Percentiles rank a stretch among this genome's conserved stretches.
Conservation (phyloP, 2,113 vertebrate species). For the Apeltes quadracus region DNA sequence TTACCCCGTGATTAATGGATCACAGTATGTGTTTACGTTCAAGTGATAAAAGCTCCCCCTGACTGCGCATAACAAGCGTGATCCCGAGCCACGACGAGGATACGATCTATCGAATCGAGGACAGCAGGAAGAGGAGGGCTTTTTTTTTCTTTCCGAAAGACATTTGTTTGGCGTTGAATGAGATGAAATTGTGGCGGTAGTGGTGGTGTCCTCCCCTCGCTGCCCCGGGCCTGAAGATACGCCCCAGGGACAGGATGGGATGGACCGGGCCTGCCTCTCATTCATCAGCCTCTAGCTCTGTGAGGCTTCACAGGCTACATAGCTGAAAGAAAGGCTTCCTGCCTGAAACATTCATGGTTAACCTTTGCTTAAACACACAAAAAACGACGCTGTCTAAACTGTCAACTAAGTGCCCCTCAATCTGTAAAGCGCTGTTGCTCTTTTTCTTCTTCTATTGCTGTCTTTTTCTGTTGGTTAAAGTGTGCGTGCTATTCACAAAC, state of each 20-base stretch:
- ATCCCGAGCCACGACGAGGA: neutral
- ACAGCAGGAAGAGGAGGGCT: conserved; percentile 33
- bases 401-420: neutral
- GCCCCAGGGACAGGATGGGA: conserved; percentile 91
- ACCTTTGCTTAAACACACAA: neutral
- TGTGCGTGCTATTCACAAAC: neutral
- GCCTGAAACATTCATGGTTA: neutral
- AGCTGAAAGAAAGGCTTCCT: conserved; percentile 9
- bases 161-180: conserved; percentile 67
- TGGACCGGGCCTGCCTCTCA: conserved; percentile 56
- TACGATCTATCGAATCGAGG: conserved; percentile 16
- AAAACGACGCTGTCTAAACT: neutral
- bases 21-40: neutral
- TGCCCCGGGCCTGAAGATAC: conserved; percentile 90
- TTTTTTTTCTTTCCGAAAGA: conserved; percentile 11
- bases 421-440: neutral
- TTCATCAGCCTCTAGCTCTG: conserved; percentile 55
- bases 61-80: neutral
- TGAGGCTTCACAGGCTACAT: conserved; percentile 7
- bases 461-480: neutral
- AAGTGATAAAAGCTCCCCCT: neutral
- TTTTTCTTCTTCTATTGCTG: neutral
- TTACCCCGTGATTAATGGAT: conserved; percentile 9
- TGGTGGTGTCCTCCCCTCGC: conserved; percentile 85
- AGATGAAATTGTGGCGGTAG: conserved; percentile 69